Conservation (phyloP, 2,888 invertebrate genomes). For the Deilephila porcellus region DNA sequence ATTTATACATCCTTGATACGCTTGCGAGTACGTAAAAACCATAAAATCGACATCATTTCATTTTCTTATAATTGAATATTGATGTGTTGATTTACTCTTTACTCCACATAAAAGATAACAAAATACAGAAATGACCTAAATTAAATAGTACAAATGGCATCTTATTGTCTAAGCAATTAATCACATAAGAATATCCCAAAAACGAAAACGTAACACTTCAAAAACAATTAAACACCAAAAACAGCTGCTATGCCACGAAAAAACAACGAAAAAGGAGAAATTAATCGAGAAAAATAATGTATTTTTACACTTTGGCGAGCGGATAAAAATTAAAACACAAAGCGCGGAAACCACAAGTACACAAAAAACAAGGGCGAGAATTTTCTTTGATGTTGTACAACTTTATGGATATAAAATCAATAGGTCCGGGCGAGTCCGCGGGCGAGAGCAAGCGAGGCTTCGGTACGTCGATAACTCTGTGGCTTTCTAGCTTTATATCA, state of each 20-base stretch:
- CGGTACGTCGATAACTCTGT: too few species aligned
- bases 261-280: background rate
- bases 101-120: too few species aligned
- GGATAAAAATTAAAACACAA: constrained; percentile 16
- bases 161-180: too few species aligned
- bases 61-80: too few species aligned
- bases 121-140: too few species aligned
- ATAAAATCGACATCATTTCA: too few species aligned
- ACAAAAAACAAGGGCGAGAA: constrained; percentile 2
- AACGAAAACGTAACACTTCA: background rate
- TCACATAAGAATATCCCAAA: background rate
- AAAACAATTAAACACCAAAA: background rate
- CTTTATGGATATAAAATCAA: constrained; percentile 27
- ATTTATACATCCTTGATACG: too few species aligned
- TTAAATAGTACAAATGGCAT: too few species aligned
- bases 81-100: too few species aligned
- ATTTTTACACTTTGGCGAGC: background rate
- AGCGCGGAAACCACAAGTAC: background rate
- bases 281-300: background rate
- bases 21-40: too few species aligned
- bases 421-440: background rate
- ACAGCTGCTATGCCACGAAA: background rate
- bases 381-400: constrained; percentile 15
- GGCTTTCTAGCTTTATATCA: too few species aligned
- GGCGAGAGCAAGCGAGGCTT: too few species aligned